Conservation (phyloP, 1,140 invertebrate genomes). For the Pristionchus pacificus region DNA sequence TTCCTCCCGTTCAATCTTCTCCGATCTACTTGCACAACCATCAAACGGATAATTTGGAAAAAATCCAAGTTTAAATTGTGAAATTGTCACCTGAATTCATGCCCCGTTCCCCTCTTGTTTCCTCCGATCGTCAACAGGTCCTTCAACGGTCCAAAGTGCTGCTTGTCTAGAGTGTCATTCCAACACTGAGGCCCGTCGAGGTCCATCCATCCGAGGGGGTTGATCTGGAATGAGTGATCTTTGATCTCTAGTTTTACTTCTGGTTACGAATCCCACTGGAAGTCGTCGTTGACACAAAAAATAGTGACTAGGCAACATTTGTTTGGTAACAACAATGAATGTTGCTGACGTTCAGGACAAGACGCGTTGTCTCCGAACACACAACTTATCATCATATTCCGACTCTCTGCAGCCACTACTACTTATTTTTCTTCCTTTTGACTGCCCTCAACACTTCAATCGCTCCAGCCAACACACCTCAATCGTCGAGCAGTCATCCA, state of each 20-base stretch:
- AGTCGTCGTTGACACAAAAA: not conserved
- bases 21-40: not conserved
- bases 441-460: too few relatives aligned
- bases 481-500: not conserved
- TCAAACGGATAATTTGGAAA: not conserved
- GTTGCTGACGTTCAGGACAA: not conserved
- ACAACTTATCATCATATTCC: too few relatives aligned
- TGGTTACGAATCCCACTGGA: not conserved
- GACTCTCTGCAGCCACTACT: too few relatives aligned
- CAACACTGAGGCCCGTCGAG: constrained; percentile 22
- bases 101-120: constrained; percentile 20
- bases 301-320: constrained; percentile 4
- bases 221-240: not conserved
- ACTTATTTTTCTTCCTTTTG: too few relatives aligned
- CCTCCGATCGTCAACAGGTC: constrained; percentile 34
- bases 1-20: too few relatives aligned
- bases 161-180: constrained; percentile 37
- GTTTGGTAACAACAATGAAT: not conserved
- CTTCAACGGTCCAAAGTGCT: constrained; percentile 39
- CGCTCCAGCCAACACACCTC: too few relatives aligned
- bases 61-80: not conserved
- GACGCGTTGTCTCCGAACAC: constrained; percentile 4
- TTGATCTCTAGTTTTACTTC: not conserved
- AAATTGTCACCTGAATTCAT: constrained; percentile 27
- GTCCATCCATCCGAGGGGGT: constrained; percentile 14